Conservation (phyloP, 1,140 invertebrate species). For the Bombyx mandarina region DNA sequence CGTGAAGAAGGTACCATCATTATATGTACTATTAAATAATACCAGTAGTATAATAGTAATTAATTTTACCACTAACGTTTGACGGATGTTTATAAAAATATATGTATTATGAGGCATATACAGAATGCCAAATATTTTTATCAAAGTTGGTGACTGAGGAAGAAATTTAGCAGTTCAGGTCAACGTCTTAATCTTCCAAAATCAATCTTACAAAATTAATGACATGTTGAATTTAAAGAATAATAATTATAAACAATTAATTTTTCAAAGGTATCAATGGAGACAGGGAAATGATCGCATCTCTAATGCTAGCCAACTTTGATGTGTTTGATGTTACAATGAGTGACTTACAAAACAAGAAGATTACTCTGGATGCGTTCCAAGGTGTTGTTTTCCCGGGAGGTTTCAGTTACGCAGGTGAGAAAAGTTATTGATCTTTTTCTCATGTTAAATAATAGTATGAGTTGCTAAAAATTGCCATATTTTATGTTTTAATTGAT, state of each 20-base stretch:
- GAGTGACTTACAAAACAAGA: constrained; percentile 84
- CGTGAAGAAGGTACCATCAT: constrained; percentile 91
- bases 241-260: background rate
- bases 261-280: constrained; percentile 82
- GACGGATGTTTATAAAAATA: too few relatives aligned
- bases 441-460: background rate
- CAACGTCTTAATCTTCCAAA: too few relatives aligned
- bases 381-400: constrained; percentile 95
- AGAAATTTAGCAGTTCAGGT: too few relatives aligned
- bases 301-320: constrained; percentile 92
- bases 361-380: constrained; percentile 83
- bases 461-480: background rate
- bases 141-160: too few relatives aligned
- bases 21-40: background rate
- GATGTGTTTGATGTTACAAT: constrained; percentile 94
- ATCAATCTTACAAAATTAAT: too few relatives aligned
- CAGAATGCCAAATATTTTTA: background rate
- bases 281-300: constrained; percentile 97
- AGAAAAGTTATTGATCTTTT: background rate
- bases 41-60: background rate
- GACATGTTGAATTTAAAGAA: too few relatives aligned
- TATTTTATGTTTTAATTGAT: background rate
- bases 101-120: too few relatives aligned
- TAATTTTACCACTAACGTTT: too few relatives aligned
- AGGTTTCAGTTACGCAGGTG: constrained; percentile 96